These are phyloP conservation scores for Genyomyrus donnyi DNA, from an alignment of 2,113 vertebrate species.

Conservation along the genomic window DNA sequence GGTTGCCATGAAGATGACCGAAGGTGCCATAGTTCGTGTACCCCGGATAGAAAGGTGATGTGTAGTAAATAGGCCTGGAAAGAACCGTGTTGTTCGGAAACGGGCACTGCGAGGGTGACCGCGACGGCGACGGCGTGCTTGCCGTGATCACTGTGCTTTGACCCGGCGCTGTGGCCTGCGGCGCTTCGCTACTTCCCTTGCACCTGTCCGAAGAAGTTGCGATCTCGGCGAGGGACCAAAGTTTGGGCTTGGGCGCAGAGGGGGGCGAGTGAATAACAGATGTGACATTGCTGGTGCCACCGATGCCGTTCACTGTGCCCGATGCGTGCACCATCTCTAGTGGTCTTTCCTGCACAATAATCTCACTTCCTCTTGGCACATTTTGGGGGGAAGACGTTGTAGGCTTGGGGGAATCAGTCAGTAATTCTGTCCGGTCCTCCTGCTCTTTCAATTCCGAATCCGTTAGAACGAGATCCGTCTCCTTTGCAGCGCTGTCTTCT, in stretches of 20 bases:
- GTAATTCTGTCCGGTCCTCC: constrained; percentile 70
- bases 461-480: constrained; percentile 69
- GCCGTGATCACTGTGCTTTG: constrained; percentile 58
- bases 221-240: constrained; percentile 93
- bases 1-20: constrained; percentile 84
- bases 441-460: constrained; percentile 85
- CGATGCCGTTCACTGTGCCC: constrained; percentile 41
- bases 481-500: constrained; percentile 62
- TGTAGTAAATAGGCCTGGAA: constrained; percentile 90
- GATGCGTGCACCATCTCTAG: constrained; percentile 54
- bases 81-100: constrained; percentile 83
- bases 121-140: constrained; percentile 67
- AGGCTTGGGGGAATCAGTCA: constrained; percentile 57
- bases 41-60: constrained; percentile 89
- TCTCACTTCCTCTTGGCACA: constrained; percentile 49
- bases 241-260: constrained; percentile 84
- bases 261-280: constrained; percentile 88
- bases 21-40: constrained; percentile 98
- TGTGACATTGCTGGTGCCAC: constrained; percentile 59
- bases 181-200: constrained; percentile 65
- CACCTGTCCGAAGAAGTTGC: constrained; percentile 90
- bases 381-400: constrained; percentile 67
- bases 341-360: constrained; percentile 55
- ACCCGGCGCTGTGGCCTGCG: constrained; percentile 53
- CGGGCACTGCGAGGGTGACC: constrained; percentile 80